Base-by-base conservation (phyloP, 2,888 invertebrate species). In the Idaea dimidiata region DNA sequence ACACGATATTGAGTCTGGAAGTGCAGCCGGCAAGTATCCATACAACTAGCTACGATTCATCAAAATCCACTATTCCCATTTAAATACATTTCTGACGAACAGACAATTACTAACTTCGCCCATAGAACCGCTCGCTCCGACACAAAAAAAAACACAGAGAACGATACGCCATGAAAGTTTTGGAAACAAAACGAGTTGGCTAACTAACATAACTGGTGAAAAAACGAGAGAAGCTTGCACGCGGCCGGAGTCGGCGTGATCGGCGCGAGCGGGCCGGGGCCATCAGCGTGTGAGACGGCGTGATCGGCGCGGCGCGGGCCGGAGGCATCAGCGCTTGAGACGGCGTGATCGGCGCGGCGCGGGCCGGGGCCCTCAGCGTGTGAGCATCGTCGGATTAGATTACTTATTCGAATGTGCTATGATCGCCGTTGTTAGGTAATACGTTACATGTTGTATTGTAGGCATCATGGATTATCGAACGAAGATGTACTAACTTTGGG, bases 191-290 rank as follows among this genome's bases (percentile, higher is more conserved):
- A 80, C 72, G 76, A 77, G 71, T 75, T 66, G 58, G 67, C 70
- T 80, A 80, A 78, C 81, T 80, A 79, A 68, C 68, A 66, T 68
- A 69, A 71, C 79, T 66, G 70, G 69, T 67, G 64, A 68, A 61
- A 70, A 72, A 71, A 67, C 14, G 33, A 33, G 33, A 10, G 33
- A 7, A 10, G 33, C 33, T 24, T 24, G 24, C 33, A 33, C 33
- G 7, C 33, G 33, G 33, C 33, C 8, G 33, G 24, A 24, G 24
- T 24, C 33, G 33, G 33, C 33, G 33, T 6, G 7, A 7, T 33
- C 33, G 8, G 24, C 24, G 24, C 24, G 5, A 5, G 1, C 24
- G 33, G 33, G 5, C 5, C 33, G 33, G 33, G 33, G 8, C 1
- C 1, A 7, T 33, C 33, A 1, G 24, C 24, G 24, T 5, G 24